Conservation (phyloP, 1,140 invertebrate species). For the Bursaphelenchus mucronatus region DNA sequence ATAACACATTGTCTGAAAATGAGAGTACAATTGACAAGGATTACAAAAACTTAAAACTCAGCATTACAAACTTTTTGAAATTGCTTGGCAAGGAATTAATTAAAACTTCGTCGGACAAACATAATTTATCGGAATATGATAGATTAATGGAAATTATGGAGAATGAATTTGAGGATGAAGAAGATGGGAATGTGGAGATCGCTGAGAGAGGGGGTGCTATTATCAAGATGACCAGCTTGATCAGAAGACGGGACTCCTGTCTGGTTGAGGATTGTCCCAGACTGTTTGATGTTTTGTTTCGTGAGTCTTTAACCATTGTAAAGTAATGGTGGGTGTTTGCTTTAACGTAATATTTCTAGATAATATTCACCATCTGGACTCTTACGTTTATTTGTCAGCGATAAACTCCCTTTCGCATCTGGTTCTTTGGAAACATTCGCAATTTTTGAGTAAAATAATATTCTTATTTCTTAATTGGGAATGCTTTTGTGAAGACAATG, state of each 20-base stretch:
- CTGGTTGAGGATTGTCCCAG: constrained; percentile 22
- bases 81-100: too few relatives aligned
- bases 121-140: too few relatives aligned
- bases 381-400: constrained; percentile 44
- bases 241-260: constrained; percentile 18
- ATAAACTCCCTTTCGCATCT: constrained; percentile 47
- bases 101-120: too few relatives aligned
- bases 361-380: constrained; percentile 34
- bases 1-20: too few relatives aligned
- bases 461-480: constrained; percentile 31
- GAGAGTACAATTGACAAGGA: too few relatives aligned
- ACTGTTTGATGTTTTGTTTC: constrained; percentile 25
- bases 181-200: constrained; percentile 12
- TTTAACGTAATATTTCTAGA: constrained; percentile 31
- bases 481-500: constrained; percentile 20
- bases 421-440: constrained; percentile 34
- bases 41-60: too few relatives aligned
- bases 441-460: constrained; percentile 31
- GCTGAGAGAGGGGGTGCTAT: constrained; percentile 11
- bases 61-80: too few relatives aligned
- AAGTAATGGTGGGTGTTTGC: constrained; percentile 15
- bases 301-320: constrained; percentile 19
- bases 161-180: constrained; percentile 2
- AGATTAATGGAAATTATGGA: too few relatives aligned
- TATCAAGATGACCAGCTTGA: not conserved